Evolutionary conservation across 2,113 vertebrate genomes (phyloP).

Genomic region (Antennarius striatus): DNA sequence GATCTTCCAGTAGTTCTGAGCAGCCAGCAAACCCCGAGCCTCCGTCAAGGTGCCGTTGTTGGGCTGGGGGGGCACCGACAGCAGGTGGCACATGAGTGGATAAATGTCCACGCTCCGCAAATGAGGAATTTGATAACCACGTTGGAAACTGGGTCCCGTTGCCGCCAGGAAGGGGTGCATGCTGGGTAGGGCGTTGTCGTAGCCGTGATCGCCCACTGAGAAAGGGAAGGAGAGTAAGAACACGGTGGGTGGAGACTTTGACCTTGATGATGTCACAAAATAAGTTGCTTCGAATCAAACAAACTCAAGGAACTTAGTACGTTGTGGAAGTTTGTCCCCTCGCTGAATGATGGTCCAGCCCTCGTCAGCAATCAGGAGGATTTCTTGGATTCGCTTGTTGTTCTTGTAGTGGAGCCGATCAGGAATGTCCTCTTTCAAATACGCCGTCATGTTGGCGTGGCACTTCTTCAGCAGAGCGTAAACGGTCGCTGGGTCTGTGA

Average conservation of each 20-base stretch:
- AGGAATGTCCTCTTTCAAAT: slow-evolving; percentile 88
- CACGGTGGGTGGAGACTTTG: neutral
- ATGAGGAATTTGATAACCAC: slow-evolving; percentile 67
- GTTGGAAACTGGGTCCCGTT: slow-evolving; percentile 86
- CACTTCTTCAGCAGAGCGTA: slow-evolving; percentile 79
- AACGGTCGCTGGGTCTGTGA: slow-evolving; percentile 38
- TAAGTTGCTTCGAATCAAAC: too few relatives aligned
- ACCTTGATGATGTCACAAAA: neutral
- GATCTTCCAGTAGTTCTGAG: slow-evolving; percentile 80
- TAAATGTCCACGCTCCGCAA: slow-evolving; percentile 91
- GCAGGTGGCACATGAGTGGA: slow-evolving; percentile 92
- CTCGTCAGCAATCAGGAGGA: slow-evolving; percentile 92
- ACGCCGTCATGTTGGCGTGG: slow-evolving; percentile 83
- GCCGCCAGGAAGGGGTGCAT: slow-evolving; percentile 97
- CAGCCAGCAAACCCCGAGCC: slow-evolving; percentile 81
- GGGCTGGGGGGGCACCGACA: slow-evolving; percentile 80
- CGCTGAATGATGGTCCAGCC: slow-evolving; percentile 91
- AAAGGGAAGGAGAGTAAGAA: slow-evolving; percentile 1
- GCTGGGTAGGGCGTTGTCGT: slow-evolving; percentile 88
- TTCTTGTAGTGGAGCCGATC: slow-evolving; percentile 87
- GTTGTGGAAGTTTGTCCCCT: slow-evolving; percentile 65
- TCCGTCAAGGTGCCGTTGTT: slow-evolving; percentile 88
- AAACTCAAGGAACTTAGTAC: slow-evolving; percentile 66
- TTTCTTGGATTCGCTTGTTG: slow-evolving; percentile 86
- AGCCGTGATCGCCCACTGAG: slow-evolving; percentile 95